phyloP scores from a whole-genome alignment of 2,888 invertebrate species.

The Oligia fasciuncula region DNA sequence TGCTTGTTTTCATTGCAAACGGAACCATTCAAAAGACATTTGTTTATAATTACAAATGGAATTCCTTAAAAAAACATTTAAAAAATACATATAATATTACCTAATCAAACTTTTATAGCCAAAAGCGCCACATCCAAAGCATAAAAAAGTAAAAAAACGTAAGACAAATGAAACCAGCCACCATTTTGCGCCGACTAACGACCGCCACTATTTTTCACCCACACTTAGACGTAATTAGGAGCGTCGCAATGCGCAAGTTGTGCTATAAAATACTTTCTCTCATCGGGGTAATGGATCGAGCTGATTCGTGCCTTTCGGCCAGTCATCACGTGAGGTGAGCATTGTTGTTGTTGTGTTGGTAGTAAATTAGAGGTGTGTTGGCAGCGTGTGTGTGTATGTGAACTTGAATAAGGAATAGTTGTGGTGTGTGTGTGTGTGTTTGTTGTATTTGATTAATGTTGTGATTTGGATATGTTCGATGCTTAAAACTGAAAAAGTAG shows the following conservation, averaged over 20 bases:
- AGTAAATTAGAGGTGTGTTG: constrained; percentile 49
- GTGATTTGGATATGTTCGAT: background rate
- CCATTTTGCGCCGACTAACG: constrained; percentile 47
- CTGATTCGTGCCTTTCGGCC: constrained; percentile 73
- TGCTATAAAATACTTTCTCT: constrained; percentile 81
- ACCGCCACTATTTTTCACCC: constrained; percentile 65
- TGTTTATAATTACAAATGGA: background rate
- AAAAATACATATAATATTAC: background rate
- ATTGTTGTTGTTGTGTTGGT: constrained; percentile 45
- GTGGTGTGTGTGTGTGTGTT: background rate
- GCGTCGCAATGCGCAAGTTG: constrained; percentile 71
- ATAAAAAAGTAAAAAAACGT: constrained; percentile 14
- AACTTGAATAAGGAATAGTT: background rate
- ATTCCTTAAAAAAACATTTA: background rate
- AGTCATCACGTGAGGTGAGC: constrained; percentile 67
- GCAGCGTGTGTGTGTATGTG: background rate
- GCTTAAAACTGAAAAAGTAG: no score
- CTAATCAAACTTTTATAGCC: background rate
- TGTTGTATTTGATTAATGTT: constrained; percentile 3
- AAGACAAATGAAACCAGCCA: constrained; percentile 43
- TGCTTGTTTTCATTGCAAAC: background rate
- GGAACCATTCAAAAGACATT: background rate
- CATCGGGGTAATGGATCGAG: constrained; percentile 81
- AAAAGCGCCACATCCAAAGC: background rate
- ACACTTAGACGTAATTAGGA: constrained; percentile 73